A percentile compares a stretch with the other conserved stretches of the same genome.
Evolutionary conservation across 2,888 invertebrate genomes (phyloP).

Genomic region (Lasioglossum leucozonium): DNA sequence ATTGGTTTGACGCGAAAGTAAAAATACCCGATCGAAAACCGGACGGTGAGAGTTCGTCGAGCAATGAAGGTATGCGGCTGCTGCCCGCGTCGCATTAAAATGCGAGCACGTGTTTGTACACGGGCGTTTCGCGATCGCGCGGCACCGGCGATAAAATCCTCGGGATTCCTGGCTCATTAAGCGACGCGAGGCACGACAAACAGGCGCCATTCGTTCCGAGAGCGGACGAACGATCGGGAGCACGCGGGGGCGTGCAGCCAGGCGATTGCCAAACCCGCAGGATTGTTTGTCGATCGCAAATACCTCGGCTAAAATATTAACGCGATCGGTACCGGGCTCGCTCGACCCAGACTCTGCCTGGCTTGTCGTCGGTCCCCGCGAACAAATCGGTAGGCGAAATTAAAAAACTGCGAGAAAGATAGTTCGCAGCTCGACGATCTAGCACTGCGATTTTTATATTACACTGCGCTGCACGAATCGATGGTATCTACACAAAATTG

Average conservation of each 20-base stretch:
- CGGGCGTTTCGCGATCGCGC: constrained; percentile 45
- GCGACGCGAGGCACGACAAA: constrained; percentile 67
- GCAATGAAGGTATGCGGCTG: constrained; percentile 23
- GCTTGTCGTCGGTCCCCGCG: constrained; percentile 49
- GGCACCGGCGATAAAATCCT: constrained; percentile 67
- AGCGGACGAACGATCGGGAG: constrained; percentile 37
- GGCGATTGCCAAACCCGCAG: constrained; percentile 63
- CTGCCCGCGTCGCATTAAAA: constrained; percentile 58
- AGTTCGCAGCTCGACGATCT: constrained; percentile 10
- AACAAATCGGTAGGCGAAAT: not conserved
- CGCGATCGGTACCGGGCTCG: constrained; percentile 48
- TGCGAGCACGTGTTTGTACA: constrained; percentile 60
- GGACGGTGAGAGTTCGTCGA: not conserved
- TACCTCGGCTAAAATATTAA: constrained; percentile 69
- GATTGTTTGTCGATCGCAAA: constrained; percentile 74
- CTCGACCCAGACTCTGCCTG: constrained; percentile 16
- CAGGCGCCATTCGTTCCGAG: constrained; percentile 55
- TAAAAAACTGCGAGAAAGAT: not conserved
- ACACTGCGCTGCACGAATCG: no score
- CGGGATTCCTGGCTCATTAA: constrained; percentile 73
- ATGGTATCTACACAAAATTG: no score
- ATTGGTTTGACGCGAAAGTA: not conserved
- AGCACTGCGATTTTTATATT: no score
- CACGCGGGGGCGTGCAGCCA: constrained; percentile 21
- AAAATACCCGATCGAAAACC: not conserved